Evolutionary conservation across 2,888 invertebrate species (phyloP).

Genomic region (Agrochola litura): DNA sequence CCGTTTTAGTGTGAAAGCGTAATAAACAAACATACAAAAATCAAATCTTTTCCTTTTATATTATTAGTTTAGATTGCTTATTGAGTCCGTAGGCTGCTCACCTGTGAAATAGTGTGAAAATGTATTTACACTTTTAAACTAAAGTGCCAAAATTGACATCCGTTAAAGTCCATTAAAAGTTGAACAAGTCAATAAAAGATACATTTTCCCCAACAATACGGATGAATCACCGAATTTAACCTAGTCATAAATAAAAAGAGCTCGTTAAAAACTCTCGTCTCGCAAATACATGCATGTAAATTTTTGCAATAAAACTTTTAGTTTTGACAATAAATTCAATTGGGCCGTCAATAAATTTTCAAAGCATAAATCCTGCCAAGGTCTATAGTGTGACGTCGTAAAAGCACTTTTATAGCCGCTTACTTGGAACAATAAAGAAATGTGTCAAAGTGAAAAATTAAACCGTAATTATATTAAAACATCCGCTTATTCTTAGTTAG

Average conservation of each 20-base stretch:
- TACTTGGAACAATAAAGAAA: constrained; percentile 73
- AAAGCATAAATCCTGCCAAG: constrained; percentile 81
- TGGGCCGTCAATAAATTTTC: constrained; percentile 83
- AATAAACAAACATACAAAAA: no score
- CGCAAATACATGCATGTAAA: constrained; percentile 71
- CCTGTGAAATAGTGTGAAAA: neutral
- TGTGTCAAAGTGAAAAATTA: constrained; percentile 68
- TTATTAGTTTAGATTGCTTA: neutral
- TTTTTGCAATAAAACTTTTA: constrained; percentile 80
- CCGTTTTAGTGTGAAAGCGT: no score
- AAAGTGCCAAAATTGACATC: constrained; percentile 5
- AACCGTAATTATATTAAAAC: constrained; percentile 61
- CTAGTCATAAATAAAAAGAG: constrained; percentile 57
- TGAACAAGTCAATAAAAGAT: constrained; percentile 26
- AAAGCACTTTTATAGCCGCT: constrained; percentile 78
- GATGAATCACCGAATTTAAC: constrained; percentile 34
- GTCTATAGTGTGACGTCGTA: constrained; percentile 78
- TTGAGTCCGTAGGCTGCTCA: neutral
- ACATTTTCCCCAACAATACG: constrained; percentile 28
- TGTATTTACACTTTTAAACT: neutral
- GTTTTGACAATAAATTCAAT: constrained; percentile 85
- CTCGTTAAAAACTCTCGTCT: constrained; percentile 63
- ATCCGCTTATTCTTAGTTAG: constrained; percentile 39
- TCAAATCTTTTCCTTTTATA: no score
- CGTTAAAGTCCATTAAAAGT: constrained; percentile 10